Evolutionary conservation across 2,888 invertebrate species (phyloP).

Genomic region (Pseudolycoriella hygida): DNA sequence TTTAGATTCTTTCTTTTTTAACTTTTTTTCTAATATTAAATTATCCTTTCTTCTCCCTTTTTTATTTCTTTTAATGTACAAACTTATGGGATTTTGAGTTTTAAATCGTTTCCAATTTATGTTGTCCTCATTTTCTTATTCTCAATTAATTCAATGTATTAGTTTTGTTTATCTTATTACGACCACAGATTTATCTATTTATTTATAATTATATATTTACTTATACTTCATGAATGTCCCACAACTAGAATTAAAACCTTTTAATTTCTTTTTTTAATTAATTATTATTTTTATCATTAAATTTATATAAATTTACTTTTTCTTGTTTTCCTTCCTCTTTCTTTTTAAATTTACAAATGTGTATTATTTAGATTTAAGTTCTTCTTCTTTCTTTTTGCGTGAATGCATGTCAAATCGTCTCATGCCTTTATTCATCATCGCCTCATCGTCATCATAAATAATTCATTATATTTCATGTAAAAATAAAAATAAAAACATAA

Average conservation of each 20-base stretch:
- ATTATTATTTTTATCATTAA: not conserved
- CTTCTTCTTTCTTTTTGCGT: not conserved
- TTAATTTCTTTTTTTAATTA: not conserved
- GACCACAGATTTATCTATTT: not conserved
- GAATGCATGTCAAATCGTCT: too few relatives aligned
- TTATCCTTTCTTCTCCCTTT: not conserved
- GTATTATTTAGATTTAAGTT: not conserved
- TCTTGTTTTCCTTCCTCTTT: not conserved
- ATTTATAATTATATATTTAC: not conserved
- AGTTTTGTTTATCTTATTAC: not conserved
- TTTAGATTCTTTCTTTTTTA: too few relatives aligned
- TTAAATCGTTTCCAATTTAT: not conserved
- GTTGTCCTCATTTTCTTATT: not conserved
- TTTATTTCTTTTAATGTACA: not conserved
- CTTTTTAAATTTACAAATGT: not conserved
- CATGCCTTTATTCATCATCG: too few relatives aligned
- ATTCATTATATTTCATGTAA: too few relatives aligned
- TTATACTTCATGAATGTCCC: not conserved
- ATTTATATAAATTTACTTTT: not conserved
- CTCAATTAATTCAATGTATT: not conserved
- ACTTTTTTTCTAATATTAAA: not conserved
- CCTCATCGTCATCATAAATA: too few relatives aligned
- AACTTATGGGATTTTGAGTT: not conserved
- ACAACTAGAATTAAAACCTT: not conserved
- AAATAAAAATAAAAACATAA: too few relatives aligned